Base-by-base conservation (phyloP, 2,888 invertebrate genomes). In the Erannis defoliaria region DNA sequence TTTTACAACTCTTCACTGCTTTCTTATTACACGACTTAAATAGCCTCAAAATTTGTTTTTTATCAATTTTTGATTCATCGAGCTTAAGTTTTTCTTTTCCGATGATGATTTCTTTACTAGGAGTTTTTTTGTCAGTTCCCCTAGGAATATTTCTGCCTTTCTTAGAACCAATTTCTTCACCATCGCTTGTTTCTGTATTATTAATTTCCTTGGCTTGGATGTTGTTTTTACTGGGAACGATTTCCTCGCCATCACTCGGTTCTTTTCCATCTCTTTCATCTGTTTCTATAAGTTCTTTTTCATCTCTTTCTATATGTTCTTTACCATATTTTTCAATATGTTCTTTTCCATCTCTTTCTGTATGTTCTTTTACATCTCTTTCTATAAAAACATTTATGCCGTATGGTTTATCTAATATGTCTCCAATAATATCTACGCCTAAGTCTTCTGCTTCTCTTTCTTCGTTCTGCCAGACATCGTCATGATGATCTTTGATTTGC, bases 1-100 rank as follows among this genome's bases (percentile, higher is more conserved):
- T 76, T 4, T 21, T 67, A 51, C 85, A 85, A 0, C 31, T 19
- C 51, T 73, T 81, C 0, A 70, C 46, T 0, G 77, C 80, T 58
- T 69, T 71, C 42, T 69, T 81, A 18, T 70, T 65, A 40, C 81
- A 82, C 9, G 60, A 59, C 0, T 62, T 67, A 76, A 75, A 79
- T 10, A 63, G 65, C 58, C 71, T 67, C 0, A 62, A 66, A 9
- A 29, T 21, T 10, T 50, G 9, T 43, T 50, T 50, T 23, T 38
- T 18, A n/a, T 29, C 29, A 4, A 21, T 5, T 42, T 42, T n/a
- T 8, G 12, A 1, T 14, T 42, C n/a, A 4, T 51, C 19, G 6
- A 18, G 2, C 35, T 50, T 50, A 26, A 16, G 1, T 18, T 9
- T 45, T n/a, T 8, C 26, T 49, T 4, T 35, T n/a, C 16, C 21